Evolutionary conservation across 2,113 vertebrate species (phyloP).

Genomic region (Xyliphius kryptos): DNA sequence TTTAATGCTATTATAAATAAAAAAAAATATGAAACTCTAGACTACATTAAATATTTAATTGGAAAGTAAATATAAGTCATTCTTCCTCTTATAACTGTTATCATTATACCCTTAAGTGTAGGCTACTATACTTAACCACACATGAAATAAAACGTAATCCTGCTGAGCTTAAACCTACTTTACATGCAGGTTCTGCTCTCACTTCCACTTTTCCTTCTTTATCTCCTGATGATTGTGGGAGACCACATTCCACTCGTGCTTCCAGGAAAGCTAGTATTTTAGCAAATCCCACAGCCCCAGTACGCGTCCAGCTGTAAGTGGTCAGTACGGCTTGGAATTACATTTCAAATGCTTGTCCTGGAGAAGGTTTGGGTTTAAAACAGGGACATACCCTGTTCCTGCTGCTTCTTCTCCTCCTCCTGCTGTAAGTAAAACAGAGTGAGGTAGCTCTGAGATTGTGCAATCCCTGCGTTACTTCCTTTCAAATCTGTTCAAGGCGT

Average conservation of each 20-base stretch:
- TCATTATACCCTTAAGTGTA: too few species aligned
- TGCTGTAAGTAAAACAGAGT: not conserved
- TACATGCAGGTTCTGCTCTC: not conserved
- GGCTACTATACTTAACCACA: too few species aligned
- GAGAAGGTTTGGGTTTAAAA: not conserved
- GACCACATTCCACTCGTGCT: constrained; percentile 13
- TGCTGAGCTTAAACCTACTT: not conserved
- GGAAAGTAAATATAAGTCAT: too few species aligned
- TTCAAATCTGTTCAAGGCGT: constrained; percentile 23
- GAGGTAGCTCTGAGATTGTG: constrained; percentile 9
- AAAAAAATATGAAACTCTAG: too few species aligned
- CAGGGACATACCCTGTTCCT: not conserved
- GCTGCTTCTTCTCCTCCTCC: too few species aligned
- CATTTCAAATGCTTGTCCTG: not conserved
- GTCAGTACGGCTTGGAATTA: not conserved
- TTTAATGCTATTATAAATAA: too few species aligned
- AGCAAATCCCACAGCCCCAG: not conserved
- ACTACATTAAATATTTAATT: too few species aligned
- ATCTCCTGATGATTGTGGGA: not conserved
- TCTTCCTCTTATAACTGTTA: too few species aligned
- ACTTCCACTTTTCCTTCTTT: not conserved
- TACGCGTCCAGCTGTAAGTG: not conserved
- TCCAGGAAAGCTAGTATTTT: not conserved
- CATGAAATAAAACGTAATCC: not conserved
- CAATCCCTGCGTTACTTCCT: constrained; percentile 28